Conservation (phyloP, 2,113 vertebrate genomes). For the Pseudolaguvia tuberculata region DNA sequence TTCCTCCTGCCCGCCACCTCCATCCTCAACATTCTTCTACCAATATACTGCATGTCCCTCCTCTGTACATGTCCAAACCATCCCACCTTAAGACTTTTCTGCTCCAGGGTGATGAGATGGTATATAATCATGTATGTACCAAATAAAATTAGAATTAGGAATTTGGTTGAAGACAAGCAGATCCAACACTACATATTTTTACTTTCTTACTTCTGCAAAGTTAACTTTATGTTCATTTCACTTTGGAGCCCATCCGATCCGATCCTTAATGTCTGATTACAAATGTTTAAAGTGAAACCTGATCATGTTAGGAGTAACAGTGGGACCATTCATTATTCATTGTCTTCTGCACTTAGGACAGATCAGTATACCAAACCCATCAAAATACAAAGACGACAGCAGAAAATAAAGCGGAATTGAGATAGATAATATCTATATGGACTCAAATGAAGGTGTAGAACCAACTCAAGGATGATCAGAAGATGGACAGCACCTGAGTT, state of each 20-base stretch:
- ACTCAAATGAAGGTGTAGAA: too few relatives aligned
- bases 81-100: too few relatives aligned
- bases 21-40: too few relatives aligned
- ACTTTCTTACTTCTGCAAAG: background rate
- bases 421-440: too few relatives aligned
- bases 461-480: too few relatives aligned
- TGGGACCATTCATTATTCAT: slow-evolving; percentile 73
- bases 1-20: too few relatives aligned
- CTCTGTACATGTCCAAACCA: too few relatives aligned
- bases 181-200: background rate
- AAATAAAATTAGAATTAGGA: too few relatives aligned
- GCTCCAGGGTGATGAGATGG: too few relatives aligned
- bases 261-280: slow-evolving; percentile 56
- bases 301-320: slow-evolving; percentile 65
- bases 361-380: slow-evolving; percentile 60
- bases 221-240: background rate
- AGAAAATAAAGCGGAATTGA: slow-evolving; percentile 47
- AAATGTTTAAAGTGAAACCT: slow-evolving; percentile 63
- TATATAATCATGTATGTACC: too few relatives aligned
- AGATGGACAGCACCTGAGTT: too few relatives aligned
- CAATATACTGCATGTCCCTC: too few relatives aligned
- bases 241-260: background rate
- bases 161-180: background rate
- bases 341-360: slow-evolving; percentile 54
- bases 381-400: slow-evolving; percentile 53